Conservation (phyloP, 2,113 vertebrate genomes). For the Charina bottae region DNA sequence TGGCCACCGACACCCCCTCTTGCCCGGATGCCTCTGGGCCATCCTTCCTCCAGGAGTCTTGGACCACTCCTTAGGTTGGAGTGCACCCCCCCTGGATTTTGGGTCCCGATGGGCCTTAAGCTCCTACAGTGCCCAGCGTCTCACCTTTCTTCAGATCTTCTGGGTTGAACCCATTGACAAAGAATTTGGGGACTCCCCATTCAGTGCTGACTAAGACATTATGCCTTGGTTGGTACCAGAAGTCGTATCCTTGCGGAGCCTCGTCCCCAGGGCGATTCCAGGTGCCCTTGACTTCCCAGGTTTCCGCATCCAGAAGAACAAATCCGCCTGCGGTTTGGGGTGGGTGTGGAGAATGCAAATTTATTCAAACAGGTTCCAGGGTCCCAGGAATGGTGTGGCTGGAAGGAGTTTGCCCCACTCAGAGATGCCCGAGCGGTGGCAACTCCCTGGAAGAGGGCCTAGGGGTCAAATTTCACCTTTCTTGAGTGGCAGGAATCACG, state of each 20-base stretch:
- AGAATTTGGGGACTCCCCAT: conserved; percentile 76
- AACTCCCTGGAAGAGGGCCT: neutral
- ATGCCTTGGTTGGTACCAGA: conserved; percentile 86
- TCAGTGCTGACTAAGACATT: conserved; percentile 86
- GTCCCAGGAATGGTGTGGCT: neutral
- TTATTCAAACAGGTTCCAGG: neutral
- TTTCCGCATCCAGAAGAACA: conserved; percentile 79
- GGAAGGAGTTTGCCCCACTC: neutral
- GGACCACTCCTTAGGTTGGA: neutral
- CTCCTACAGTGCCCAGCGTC: neutral
- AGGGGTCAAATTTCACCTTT: neutral
- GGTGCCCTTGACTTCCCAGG: conserved; percentile 80
- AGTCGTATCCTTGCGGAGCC: conserved; percentile 80
- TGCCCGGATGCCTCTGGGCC: no score
- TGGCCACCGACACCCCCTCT: neutral
- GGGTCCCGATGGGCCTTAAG: neutral
- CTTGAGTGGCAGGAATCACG: no score
- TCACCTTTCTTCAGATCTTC: conserved; percentile 75
- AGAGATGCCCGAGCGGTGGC: neutral
- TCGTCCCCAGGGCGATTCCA: conserved; percentile 78
- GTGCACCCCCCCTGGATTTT: neutral
- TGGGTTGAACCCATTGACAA: conserved; percentile 72
- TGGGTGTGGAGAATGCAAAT: neutral
- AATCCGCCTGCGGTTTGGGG: conserved; percentile 75
- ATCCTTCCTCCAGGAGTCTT: neutral